Base-by-base conservation (phyloP, 2,888 invertebrate species). In the Neria commutata region DNA sequence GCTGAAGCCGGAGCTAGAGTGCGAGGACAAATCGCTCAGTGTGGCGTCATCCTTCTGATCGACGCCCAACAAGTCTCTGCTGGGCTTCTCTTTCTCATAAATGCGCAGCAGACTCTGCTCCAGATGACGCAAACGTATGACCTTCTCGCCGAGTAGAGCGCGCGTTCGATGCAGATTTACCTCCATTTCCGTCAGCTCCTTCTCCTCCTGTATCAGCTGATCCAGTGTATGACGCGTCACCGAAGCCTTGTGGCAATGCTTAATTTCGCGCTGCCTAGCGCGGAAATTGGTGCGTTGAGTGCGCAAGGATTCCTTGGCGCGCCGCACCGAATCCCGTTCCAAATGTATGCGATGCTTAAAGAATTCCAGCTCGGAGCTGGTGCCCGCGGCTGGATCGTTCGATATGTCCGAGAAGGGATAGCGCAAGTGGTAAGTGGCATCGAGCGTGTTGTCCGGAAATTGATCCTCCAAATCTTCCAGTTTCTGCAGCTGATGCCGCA, bases 401-500 rank as follows among this genome's bases (percentile, higher is more conserved):
- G 78, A 76, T 73, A 89, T 85, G 77, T 92, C 91, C 65, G 88
- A 87, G 74, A 92, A 92, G 1, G 92, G 92, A 79, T 92, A 92
- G 47, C 91, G 85, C 62, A 92, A 81, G 69, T 91, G 91, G 74
- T 91, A 91, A 0, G 89, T 85, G 47, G 91, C 90, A 72, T 91
- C 91, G 1, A 85, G 76, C 19, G 86, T 85, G 61, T 90, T 83
- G 61, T 89, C 89, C 0, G 90, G 90, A 70, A 92, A 89, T 79
- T 92, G 91, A 73, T 92, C 92, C 73, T 92, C 92, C 40, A 92
- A 81, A 73, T 92, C 92, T 71, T 92, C 92, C 25, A 92, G 82
- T 73, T 92, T 91, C 66, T 92, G 88, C 56, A 92, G 80, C 76
- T 92, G 92, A 71, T 90, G 88, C 0, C 92, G 84, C n/a, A 92